Conservation (phyloP, 2,888 invertebrate species). For the Ennomos fuscantarius region DNA sequence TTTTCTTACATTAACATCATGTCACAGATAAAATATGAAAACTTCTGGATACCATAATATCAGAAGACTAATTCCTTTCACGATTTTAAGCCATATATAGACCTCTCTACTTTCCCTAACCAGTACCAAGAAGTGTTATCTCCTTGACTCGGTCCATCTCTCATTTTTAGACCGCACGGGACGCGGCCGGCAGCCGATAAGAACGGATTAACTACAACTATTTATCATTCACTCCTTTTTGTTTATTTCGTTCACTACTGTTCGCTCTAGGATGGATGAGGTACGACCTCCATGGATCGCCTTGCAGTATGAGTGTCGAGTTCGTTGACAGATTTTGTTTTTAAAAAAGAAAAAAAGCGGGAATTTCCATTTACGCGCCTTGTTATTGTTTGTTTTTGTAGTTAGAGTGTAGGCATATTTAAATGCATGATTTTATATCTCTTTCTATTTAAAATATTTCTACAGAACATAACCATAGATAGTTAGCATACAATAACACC, state of each 20-base stretch:
- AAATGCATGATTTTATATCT: too few species aligned
- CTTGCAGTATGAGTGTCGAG: conserved; percentile 42
- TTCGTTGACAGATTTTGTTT: conserved; percentile 45
- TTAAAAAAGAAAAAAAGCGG: conserved; percentile 17
- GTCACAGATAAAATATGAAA: not conserved
- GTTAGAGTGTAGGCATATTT: not conserved
- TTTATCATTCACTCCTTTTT: conserved; percentile 81
- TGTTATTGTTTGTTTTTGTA: not conserved
- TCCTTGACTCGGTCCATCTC: conserved; percentile 70
- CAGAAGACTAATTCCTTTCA: not conserved
- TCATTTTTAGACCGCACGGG: conserved; percentile 84
- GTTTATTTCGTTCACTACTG: conserved; percentile 66
- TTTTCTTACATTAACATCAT: too few species aligned
- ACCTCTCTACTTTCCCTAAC: conserved; percentile 60
- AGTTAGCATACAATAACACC: too few species aligned
- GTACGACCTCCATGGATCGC: conserved; percentile 59
- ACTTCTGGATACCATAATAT: conserved; percentile 45
- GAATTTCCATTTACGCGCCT: conserved; percentile 7
- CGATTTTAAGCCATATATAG: conserved; percentile 34
- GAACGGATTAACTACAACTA: conserved; percentile 81
- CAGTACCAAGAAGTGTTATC: conserved; percentile 80
- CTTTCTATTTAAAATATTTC: too few species aligned
- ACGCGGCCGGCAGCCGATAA: conserved; percentile 73
- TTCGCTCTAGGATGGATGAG: conserved; percentile 60
- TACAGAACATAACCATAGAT: too few species aligned